These are phyloP conservation scores for Carposina sasakii DNA, from an alignment of 1,140 invertebrate genomes.

Conservation along the genomic window DNA sequence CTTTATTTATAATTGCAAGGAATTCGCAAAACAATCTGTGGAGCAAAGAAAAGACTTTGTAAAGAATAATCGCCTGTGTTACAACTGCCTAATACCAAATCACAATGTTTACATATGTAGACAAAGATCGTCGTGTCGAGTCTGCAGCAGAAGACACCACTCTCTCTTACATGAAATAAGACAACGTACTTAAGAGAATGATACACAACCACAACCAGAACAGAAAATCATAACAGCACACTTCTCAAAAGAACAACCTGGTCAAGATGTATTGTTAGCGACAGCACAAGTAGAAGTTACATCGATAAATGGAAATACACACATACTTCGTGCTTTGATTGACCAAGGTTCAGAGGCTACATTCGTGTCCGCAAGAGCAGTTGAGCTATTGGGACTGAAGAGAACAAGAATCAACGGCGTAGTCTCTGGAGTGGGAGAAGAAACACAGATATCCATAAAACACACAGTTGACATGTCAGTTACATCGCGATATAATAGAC, in stretches of 20 bases:
- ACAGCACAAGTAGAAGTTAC: constrained; percentile 16
- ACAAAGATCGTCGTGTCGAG: constrained; percentile 17
- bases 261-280: constrained; percentile 16
- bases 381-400: constrained; percentile 22
- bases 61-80: constrained; percentile 28
- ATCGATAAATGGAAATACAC: constrained; percentile 8
- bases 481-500: neutral
- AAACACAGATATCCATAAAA: constrained; percentile 14
- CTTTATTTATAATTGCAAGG: constrained; percentile 23
- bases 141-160: constrained; percentile 25
- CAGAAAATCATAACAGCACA: constrained; percentile 1
- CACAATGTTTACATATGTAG: constrained; percentile 24
- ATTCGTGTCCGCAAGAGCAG: constrained; percentile 21
- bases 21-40: constrained; percentile 21
- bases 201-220: neutral
- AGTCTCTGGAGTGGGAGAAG: constrained; percentile 27
- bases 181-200: neutral
- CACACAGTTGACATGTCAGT: neutral
- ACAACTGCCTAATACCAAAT: constrained; percentile 25
- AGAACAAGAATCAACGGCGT: constrained; percentile 21
- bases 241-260: constrained; percentile 12
- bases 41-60: constrained; percentile 14
- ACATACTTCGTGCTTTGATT: constrained; percentile 15
- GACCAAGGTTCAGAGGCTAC: constrained; percentile 18
- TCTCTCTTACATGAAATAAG: constrained; percentile 16